Evolutionary conservation across 2,797 vertebrate species (phyloP).

Genomic region (Phaenicophaeus curvirostris): DNA sequence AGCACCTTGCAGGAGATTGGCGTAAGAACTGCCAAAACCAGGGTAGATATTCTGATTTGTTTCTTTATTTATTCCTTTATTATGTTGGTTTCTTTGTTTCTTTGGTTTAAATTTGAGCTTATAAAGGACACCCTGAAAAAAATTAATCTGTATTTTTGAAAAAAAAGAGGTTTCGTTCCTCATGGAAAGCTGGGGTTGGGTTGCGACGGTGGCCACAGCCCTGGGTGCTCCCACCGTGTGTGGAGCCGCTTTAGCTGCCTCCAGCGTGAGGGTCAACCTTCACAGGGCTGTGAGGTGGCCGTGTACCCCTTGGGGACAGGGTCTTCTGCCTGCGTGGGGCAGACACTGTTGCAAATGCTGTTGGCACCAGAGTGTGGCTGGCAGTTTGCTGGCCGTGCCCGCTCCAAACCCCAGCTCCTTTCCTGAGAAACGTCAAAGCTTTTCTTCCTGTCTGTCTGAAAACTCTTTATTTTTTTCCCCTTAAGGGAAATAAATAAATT

Average conservation of each 20-base stretch:
- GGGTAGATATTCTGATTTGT: slow-evolving; percentile 33
- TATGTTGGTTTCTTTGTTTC: slow-evolving; percentile 44
- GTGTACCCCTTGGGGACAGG: background rate
- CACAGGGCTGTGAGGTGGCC: fast-evolving
- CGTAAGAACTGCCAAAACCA: background rate
- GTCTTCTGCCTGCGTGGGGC: fast-evolving
- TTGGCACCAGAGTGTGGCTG: fast-evolving
- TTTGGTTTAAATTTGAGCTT: slow-evolving; percentile 30
- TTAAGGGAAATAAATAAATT: background rate
- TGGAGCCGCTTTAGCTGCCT: fast-evolving
- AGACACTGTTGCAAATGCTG: fast-evolving
- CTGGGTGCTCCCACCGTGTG: background rate
- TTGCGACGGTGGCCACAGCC: background rate
- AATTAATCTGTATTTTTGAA: background rate
- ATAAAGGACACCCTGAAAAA: background rate
- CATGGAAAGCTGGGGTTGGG: background rate
- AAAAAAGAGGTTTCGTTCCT: slow-evolving; percentile 45
- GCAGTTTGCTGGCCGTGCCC: background rate
- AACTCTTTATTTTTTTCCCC: background rate
- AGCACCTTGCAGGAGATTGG: slow-evolving; percentile 31
- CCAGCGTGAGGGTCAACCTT: fast-evolving
- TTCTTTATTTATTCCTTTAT: slow-evolving; percentile 57
- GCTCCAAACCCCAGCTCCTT: background rate
- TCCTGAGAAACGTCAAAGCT: background rate
- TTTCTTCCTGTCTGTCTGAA: slow-evolving; percentile 37